Evolutionary conservation across 2,888 invertebrate genomes (phyloP), one percentile per base, ranked within the genome.

Genomic region (Cerceris ruficornis): DNA sequence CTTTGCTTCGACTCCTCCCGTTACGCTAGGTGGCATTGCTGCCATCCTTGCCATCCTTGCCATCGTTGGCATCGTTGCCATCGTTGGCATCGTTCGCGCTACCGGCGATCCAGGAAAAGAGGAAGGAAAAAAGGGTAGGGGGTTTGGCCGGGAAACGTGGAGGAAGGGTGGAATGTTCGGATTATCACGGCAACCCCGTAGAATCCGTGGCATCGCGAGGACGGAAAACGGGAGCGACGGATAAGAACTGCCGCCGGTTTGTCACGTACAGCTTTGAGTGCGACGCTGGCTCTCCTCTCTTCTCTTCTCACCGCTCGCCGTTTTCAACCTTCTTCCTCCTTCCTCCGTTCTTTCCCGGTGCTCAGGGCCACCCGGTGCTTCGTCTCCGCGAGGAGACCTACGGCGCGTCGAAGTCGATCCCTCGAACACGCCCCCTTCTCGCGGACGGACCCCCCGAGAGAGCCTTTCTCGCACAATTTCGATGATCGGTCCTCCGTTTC

Each of bases 191-290:
- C 82, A 86, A 87, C 78, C 82, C 77, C 82, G 80, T 77, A 83
- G 86, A 81, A 87, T 84, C 84, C 87, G 85, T 81, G 84, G 80
- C 80, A 73, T 77, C 83, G 79, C 80, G 83, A 86, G 75, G 80
- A 82, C 82, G 81, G 80, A 77, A 85, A 83, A 84, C 85, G 87
- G 81, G 81, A 79, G 81, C 84, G 83, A 80, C 84, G 90, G 91
- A 91, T 91, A 91, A 91, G 91, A 90, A 88, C 88, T 85, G 85
- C 86, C 82, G 86, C 88, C 86, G 87, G 87, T 87, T 91, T 87
- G 91, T 91, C 91, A 91, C 91, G 91, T 91, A 86, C 87, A 86
- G 87, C 85, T 88, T 91, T 91, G 88, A 91, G 89, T 89, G 88
- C 87, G 89, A 90, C 89, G 88, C 86, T 87, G 86, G 85, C 85